A percentile compares a stretch with the other conserved stretches of the same genome.
phyloP scores from a whole-genome alignment of 2,113 vertebrate species.

The Zapornia atra region DNA sequence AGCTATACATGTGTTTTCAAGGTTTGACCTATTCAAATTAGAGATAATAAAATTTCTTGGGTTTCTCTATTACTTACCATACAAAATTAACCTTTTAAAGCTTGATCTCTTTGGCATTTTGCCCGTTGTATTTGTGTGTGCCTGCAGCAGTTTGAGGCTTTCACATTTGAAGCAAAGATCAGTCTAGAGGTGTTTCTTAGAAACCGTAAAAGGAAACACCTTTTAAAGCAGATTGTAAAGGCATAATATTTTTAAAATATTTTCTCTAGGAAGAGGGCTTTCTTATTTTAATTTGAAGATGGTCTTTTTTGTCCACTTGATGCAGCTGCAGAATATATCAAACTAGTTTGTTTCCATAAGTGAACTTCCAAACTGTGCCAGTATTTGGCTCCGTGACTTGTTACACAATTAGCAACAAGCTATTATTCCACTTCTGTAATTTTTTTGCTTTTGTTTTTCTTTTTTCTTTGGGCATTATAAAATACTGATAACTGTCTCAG shows the following conservation, averaged over 20 bases:
- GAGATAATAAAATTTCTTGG: background rate
- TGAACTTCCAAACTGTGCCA: background rate
- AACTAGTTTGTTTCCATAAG: background rate
- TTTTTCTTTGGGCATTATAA: background rate
- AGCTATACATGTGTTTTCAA: background rate
- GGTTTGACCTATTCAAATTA: background rate
- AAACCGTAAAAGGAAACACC: background rate
- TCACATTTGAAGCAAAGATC: background rate
- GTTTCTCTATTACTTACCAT: background rate
- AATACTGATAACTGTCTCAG: background rate
- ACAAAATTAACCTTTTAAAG: background rate
- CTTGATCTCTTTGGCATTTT: background rate
- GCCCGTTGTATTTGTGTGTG: background rate
- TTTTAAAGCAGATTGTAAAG: background rate
- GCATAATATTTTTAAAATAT: background rate
- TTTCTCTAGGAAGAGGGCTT: background rate
- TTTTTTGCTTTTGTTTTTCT: background rate
- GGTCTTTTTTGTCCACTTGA: background rate
- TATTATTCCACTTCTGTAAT: background rate
- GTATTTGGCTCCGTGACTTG: background rate
- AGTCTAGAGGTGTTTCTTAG: background rate
- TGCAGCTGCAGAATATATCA: background rate
- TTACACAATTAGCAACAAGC: background rate
- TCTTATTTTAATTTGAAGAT: background rate
- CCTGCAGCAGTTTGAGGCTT: background rate